These are phyloP conservation scores for Apamea monoglypha DNA, from an alignment of 2,888 invertebrate species.

Conservation along the genomic window DNA sequence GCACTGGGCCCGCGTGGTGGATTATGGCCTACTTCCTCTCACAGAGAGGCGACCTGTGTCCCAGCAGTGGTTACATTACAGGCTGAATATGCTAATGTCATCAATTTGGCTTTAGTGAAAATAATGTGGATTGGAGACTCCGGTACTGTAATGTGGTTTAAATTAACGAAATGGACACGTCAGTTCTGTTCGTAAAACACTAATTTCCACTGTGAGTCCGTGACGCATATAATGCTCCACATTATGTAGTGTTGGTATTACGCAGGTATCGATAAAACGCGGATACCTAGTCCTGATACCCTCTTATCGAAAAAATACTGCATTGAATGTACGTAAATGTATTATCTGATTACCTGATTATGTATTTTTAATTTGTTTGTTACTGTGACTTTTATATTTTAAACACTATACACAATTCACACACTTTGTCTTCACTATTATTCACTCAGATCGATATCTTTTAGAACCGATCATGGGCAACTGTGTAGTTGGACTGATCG, in stretches of 20 bases:
- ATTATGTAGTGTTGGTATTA: conserved; percentile 35
- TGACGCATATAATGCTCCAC: conserved; percentile 52
- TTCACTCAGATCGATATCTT: conserved; percentile 2
- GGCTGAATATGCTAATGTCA: background rate
- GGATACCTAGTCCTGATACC: conserved; percentile 54
- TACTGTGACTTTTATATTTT: conserved; percentile 2
- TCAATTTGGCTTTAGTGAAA: background rate
- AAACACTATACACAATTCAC: conserved; percentile 4
- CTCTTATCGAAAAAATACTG: conserved; percentile 72
- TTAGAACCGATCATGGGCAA: conserved; percentile 12
- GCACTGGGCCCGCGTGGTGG: background rate
- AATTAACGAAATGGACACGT: conserved; percentile 58
- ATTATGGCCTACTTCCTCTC: background rate
- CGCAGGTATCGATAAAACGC: conserved; percentile 66
- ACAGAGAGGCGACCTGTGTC: background rate
- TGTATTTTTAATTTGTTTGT: conserved; percentile 30
- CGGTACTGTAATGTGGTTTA: too few relatives aligned
- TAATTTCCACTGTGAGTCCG: conserved; percentile 48
- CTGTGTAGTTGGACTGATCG: conserved; percentile 8
- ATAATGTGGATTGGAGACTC: conserved; percentile 47
- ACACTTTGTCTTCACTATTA: conserved; percentile 10
- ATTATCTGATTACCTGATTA: conserved; percentile 74
- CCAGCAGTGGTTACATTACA: too few relatives aligned
- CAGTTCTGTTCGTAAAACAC: conserved; percentile 42
- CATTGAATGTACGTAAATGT: conserved; percentile 81